Evolutionary conservation across 2,797 vertebrate species (phyloP).

Genomic region (Corythornis leucogaster): DNA sequence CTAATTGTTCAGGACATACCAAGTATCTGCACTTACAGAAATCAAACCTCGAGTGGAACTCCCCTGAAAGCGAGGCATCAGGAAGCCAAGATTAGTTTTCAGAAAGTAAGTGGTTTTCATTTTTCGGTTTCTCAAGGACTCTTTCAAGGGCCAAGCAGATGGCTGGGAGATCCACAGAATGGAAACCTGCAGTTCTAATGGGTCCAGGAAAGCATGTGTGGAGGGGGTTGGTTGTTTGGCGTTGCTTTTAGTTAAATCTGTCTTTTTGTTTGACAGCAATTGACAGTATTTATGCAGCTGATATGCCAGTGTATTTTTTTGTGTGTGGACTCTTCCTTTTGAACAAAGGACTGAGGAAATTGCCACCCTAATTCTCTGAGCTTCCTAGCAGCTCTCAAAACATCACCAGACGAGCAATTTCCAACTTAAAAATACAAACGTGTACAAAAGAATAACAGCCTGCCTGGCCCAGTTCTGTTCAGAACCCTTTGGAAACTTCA

Average conservation of each 20-base stretch:
- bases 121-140: conserved; percentile 57
- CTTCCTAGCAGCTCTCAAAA: conserved; percentile 15
- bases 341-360: conserved; percentile 43
- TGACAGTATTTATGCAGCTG: conserved; percentile 33
- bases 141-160: conserved; percentile 57
- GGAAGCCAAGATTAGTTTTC: conserved; percentile 62
- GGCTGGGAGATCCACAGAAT: conserved; percentile 24
- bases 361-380: conserved; percentile 9
- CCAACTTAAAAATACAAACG: neutral
- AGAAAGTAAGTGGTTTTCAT: conserved; percentile 63
- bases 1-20: conserved; percentile 59
- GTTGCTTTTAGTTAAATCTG: conserved; percentile 17
- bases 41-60: conserved; percentile 50
- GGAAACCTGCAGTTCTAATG: conserved; percentile 10
- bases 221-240: conserved; percentile 11
- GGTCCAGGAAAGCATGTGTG: neutral
- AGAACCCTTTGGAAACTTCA: neutral
- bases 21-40: conserved; percentile 55
- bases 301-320: neutral
- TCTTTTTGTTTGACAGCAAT: conserved; percentile 54
- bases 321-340: neutral
- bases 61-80: conserved; percentile 45
- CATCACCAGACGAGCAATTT: conserved; percentile 10
- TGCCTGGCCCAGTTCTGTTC: fast-evolving
- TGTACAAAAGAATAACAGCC: neutral